A percentile compares a stretch with the other conserved stretches of the same genome.
Evolutionary conservation across 1,140 invertebrate species (phyloP).

Genomic region (Acarapis woodi): DNA sequence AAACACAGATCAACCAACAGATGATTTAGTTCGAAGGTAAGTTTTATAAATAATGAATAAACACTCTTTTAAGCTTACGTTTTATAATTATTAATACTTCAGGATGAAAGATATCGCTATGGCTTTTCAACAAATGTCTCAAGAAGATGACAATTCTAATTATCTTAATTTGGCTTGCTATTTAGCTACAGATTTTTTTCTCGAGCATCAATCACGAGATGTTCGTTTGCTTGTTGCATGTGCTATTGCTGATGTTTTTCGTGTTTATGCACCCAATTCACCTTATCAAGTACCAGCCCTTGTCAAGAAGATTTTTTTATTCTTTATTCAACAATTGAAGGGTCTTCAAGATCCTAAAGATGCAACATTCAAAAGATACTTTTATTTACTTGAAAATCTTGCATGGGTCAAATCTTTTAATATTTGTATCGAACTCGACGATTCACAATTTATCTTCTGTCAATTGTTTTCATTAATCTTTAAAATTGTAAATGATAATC

Average conservation of each 20-base stretch:
- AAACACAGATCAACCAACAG: slow-evolving; percentile 64
- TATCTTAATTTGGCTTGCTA: slow-evolving; percentile 77
- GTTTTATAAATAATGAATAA: neutral
- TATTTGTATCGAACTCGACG: slow-evolving; percentile 91
- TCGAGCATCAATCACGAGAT: slow-evolving; percentile 64
- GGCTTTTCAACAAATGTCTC: slow-evolving; percentile 79
- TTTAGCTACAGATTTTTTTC: slow-evolving; percentile 56
- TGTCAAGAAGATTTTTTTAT: slow-evolving; percentile 37
- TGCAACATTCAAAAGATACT: slow-evolving; percentile 88
- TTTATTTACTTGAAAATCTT: slow-evolving; percentile 55
- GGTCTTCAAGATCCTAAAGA: slow-evolving; percentile 85
- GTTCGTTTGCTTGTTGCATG: slow-evolving; percentile 80
- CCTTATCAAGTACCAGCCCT: slow-evolving; percentile 84
- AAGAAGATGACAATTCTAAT: slow-evolving; percentile 76
- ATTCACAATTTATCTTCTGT: slow-evolving; percentile 87
- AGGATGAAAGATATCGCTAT: slow-evolving; percentile 26
- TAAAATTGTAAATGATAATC: slow-evolving; percentile 43
- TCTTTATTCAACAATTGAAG: slow-evolving; percentile 73
- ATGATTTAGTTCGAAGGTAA: slow-evolving; percentile 63
- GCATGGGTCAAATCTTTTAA: slow-evolving; percentile 96
- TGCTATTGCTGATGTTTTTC: slow-evolving; percentile 80
- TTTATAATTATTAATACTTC: neutral
- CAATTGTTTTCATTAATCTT: slow-evolving; percentile 82
- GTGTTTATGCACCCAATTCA: slow-evolving; percentile 93
- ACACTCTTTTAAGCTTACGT: neutral